Evolutionary conservation across 2,888 invertebrate species (phyloP).

Genomic region (Nemotelus pantherinus): DNA sequence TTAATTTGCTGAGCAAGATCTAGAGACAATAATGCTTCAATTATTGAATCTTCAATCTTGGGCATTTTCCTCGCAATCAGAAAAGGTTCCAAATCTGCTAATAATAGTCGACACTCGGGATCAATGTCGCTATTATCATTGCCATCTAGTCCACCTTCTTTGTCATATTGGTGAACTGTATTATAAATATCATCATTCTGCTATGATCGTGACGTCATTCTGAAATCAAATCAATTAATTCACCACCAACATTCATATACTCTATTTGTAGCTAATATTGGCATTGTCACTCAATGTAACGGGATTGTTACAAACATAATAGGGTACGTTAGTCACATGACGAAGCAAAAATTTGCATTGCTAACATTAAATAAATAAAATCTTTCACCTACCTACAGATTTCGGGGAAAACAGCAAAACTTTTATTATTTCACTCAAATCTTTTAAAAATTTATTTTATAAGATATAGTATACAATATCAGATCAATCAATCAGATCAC

Average conservation of each 20-base stretch:
- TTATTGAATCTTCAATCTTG: neutral
- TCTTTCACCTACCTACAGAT: neutral
- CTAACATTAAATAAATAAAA: neutral
- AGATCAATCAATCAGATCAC: too few relatives aligned
- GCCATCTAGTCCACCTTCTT: constrained; percentile 25
- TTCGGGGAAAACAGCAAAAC: neutral
- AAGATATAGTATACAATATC: too few relatives aligned
- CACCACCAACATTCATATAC: neutral
- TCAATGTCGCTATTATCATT: constrained; percentile 26
- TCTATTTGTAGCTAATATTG: neutral
- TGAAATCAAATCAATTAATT: constrained; percentile 15
- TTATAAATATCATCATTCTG: neutral
- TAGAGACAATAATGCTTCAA: neutral
- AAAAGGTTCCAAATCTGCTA: constrained; percentile 25
- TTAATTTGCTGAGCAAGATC: constrained; percentile 16
- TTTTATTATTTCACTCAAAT: too few relatives aligned
- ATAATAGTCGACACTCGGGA: constrained; percentile 14
- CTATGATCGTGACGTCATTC: constrained; percentile 26
- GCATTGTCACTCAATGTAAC: neutral
- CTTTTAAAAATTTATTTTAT: too few relatives aligned
- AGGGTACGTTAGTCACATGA: neutral
- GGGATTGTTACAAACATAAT: neutral
- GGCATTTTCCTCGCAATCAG: constrained; percentile 20
- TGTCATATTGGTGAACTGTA: constrained; percentile 5
- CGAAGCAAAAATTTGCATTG: neutral